Percentiles rank a stretch among this genome's conserved stretches.
These are phyloP conservation scores for Meandrina meandrites DNA, from an alignment of 92 coral and sea anemone genomes.

Conservation along the genomic window DNA sequence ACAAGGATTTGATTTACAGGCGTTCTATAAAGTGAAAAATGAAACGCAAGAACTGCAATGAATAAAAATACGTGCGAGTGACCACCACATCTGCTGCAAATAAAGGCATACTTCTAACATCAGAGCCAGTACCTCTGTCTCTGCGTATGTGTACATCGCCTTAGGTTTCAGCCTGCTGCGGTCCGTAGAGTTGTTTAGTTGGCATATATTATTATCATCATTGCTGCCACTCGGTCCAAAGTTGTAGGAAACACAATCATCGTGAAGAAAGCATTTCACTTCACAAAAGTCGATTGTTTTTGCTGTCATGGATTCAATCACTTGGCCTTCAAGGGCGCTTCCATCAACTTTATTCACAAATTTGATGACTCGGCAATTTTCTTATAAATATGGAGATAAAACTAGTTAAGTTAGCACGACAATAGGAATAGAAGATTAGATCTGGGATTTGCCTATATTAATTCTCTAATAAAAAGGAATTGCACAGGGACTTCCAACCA, in stretches of 20 bases:
- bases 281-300: background rate
- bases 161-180: background rate
- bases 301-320: background rate
- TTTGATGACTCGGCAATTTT: background rate
- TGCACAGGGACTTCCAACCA: too few species aligned
- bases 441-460: too few species aligned
- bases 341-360: background rate
- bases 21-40: conserved; percentile 26
- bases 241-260: conserved; percentile 1
- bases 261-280: background rate
- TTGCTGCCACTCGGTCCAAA: background rate
- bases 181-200: background rate
- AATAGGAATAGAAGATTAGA: too few species aligned
- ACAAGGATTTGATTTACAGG: conserved; percentile 34
- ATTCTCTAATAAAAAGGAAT: too few species aligned
- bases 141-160: background rate
- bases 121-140: background rate
- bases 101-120: too few species aligned
- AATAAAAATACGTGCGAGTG: background rate
- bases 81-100: background rate
- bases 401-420: too few species aligned
- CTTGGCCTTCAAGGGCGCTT: background rate
- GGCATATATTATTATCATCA: background rate
- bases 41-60: background rate
- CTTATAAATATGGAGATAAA: background rate